phyloP scores from a whole-genome alignment of 2,113 vertebrate species.

The Emberiza fucata region DNA sequence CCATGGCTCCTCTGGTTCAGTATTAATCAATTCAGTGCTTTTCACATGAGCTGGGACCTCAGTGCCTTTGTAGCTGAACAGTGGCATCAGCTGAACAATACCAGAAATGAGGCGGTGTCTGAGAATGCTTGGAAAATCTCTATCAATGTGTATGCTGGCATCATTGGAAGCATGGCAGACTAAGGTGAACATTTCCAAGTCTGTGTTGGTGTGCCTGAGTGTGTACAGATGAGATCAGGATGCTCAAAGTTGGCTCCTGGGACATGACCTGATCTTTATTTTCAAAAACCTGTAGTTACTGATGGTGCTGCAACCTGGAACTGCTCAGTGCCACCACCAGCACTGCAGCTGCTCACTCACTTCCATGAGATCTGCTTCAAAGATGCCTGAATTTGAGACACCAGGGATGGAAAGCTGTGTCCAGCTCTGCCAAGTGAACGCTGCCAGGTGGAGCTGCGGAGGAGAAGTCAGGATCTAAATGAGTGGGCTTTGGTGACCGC shows the following conservation, averaged over 20 bases:
- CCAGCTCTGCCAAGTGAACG: background rate
- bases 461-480: background rate
- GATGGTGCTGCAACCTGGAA: background rate
- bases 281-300: background rate
- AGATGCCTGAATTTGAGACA: background rate
- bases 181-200: background rate
- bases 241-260: background rate
- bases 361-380: background rate
- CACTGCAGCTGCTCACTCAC: background rate
- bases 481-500: background rate
- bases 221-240: accelerated
- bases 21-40: background rate
- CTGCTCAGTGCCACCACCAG: background rate
- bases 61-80: background rate
- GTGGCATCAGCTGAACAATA: background rate
- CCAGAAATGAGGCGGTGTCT: background rate
- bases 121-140: background rate
- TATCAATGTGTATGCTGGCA: accelerated
- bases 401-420: background rate
- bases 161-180: background rate
- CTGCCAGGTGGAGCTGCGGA: accelerated
- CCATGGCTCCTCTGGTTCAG: background rate
- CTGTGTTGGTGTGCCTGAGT: background rate
- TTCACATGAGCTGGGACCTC: background rate
- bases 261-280: background rate